Evolutionary conservation across 2,797 vertebrate species (phyloP).

Genomic region (Peromyscus melanophrys): DNA sequence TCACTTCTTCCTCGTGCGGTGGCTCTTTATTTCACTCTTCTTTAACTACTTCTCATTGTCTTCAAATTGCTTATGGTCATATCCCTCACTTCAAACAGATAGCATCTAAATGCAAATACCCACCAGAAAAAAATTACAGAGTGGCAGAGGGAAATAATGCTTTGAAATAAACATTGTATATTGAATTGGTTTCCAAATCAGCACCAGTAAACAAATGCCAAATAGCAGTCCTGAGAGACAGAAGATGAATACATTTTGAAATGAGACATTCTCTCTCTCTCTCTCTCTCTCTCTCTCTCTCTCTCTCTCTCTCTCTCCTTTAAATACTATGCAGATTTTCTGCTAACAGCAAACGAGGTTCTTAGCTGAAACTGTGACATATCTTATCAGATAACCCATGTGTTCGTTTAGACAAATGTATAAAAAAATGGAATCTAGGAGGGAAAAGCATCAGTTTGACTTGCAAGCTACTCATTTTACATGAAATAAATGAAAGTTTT

Average conservation of each 20-base stretch:
- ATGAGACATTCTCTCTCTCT: slow-evolving; percentile 57
- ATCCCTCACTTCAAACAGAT: slow-evolving; percentile 79
- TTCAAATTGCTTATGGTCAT: slow-evolving; percentile 79
- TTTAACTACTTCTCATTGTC: slow-evolving; percentile 77
- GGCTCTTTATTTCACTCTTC: slow-evolving; percentile 71
- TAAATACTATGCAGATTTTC: slow-evolving; percentile 67
- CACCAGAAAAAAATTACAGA: slow-evolving; percentile 77
- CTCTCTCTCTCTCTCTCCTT: not conserved
- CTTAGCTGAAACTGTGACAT: slow-evolving; percentile 19
- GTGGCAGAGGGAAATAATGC: slow-evolving; percentile 78
- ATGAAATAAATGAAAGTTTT: slow-evolving; percentile 61
- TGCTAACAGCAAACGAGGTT: slow-evolving; percentile 39
- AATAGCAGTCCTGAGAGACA: slow-evolving; percentile 70
- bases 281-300: not conserved
- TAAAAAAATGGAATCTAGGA: not conserved
- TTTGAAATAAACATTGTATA: slow-evolving; percentile 79
- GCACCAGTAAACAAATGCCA: slow-evolving; percentile 78
- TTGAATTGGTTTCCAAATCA: slow-evolving; percentile 79
- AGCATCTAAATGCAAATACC: slow-evolving; percentile 87
- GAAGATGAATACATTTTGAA: slow-evolving; percentile 74
- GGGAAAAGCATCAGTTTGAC: slow-evolving; percentile 23
- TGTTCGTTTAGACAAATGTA: slow-evolving; percentile 70
- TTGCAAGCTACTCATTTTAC: slow-evolving; percentile 67
- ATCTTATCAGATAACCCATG: slow-evolving; percentile 44
- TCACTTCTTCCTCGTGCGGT: slow-evolving; percentile 52